Evolutionary conservation across 2,113 vertebrate species (phyloP).

Genomic region (Tetraodon nigroviridis): DNA sequence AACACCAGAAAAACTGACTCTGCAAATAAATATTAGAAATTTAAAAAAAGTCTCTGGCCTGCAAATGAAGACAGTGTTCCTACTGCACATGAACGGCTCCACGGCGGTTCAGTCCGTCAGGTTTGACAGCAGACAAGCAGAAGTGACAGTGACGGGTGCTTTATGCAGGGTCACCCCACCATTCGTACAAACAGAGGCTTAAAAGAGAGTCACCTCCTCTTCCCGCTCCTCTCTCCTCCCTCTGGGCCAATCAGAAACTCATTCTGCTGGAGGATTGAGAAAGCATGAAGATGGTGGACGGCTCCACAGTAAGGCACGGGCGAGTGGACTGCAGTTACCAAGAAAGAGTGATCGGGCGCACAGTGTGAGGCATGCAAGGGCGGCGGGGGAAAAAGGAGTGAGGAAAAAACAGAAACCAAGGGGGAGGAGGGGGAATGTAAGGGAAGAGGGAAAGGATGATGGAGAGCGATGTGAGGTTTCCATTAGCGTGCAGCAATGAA

Average conservation of each 20-base stretch:
- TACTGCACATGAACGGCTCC: too few relatives aligned
- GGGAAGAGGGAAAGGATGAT: slow-evolving; percentile 13
- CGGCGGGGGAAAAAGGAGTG: slow-evolving; percentile 56
- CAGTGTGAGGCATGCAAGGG: slow-evolving; percentile 37
- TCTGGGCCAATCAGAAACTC: slow-evolving; percentile 86
- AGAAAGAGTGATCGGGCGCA: slow-evolving; percentile 49
- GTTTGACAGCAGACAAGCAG: background rate
- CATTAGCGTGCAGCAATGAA: slow-evolving; percentile 47
- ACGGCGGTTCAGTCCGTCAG: background rate
- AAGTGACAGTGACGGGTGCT: slow-evolving; percentile 19
- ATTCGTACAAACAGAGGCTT: slow-evolving; percentile 52
- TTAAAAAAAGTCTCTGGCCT: background rate
- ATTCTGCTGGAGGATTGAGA: slow-evolving; percentile 99
- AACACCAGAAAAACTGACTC: slow-evolving; percentile 1
- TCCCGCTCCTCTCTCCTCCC: slow-evolving; percentile 73
- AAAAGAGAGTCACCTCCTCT: slow-evolving; percentile 77
- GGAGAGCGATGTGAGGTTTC: slow-evolving; percentile 41
- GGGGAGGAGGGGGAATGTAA: slow-evolving; percentile 1
- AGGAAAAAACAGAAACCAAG: slow-evolving; percentile 7
- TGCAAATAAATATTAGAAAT: slow-evolving; percentile 6
- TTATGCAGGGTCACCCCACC: slow-evolving; percentile 35
- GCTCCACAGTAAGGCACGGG: slow-evolving; percentile 97
- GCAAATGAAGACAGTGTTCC: background rate
- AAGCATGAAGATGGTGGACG: slow-evolving; percentile 99
- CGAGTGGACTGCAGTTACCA: slow-evolving; percentile 84